phyloP scores from a whole-genome alignment of 2,888 invertebrate genomes.

The Xylota sylvarum region DNA sequence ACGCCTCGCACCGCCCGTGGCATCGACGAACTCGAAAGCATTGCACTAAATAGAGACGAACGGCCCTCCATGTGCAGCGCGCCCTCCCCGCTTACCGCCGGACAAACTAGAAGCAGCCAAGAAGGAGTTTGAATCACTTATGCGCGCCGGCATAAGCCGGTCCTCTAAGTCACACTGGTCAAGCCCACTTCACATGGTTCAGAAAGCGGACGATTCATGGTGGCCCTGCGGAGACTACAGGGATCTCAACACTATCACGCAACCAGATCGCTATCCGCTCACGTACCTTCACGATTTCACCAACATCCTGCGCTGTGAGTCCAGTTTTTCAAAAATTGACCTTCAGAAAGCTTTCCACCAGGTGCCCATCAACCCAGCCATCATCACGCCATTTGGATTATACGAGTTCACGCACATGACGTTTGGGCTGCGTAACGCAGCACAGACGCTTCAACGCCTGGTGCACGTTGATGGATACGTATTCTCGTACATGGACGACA shows the following conservation, averaged over 20 bases:
- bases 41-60: too few species aligned
- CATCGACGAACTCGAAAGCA: too few species aligned
- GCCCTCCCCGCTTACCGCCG: too few species aligned
- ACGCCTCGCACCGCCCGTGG: too few species aligned
- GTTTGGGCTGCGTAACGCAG: too few species aligned
- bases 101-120: too few species aligned
- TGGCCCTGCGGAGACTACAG: not conserved
- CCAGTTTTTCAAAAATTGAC: not conserved
- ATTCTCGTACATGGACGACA: conserved; percentile 34
- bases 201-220: not conserved
- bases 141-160: too few species aligned
- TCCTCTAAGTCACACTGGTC: too few species aligned
- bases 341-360: too few species aligned
- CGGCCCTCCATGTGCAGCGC: too few species aligned
- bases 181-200: not conserved
- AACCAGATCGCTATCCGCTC: conserved; percentile 35
- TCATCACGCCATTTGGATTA: conserved; percentile 34
- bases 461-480: conserved; percentile 5
- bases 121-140: too few species aligned
- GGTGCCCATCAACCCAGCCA: conserved; percentile 18
- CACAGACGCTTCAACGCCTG: conserved; percentile 32
- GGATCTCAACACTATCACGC: too few species aligned
- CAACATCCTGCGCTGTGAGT: conserved; percentile 7
- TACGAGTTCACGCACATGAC: not conserved
- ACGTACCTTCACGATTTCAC: conserved; percentile 21